Percentiles rank a stretch among this genome's conserved stretches.
phyloP scores from a whole-genome alignment of 1,140 invertebrate genomes.

The Pollicipes pollicipes region DNA sequence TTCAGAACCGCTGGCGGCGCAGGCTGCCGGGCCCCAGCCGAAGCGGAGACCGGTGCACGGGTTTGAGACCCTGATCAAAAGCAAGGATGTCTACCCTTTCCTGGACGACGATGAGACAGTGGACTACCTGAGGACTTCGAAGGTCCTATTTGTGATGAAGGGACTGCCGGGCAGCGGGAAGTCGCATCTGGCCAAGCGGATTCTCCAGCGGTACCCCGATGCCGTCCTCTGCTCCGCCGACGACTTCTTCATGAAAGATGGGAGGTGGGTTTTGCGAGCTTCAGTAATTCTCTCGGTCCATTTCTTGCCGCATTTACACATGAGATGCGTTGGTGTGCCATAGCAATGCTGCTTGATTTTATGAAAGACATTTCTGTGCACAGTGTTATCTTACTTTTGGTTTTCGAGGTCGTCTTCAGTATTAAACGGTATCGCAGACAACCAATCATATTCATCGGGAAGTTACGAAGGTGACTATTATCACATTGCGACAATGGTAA shows the following conservation, averaged over 20 bases:
- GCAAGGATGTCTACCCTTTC: neutral
- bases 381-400: too few relatives aligned
- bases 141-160: conserved; percentile 26
- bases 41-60: neutral
- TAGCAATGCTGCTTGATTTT: too few relatives aligned
- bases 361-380: too few relatives aligned
- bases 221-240: conserved; percentile 26
- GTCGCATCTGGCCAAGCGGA: conserved; percentile 22
- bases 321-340: too few relatives aligned
- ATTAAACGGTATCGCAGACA: too few relatives aligned
- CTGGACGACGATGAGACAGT: neutral
- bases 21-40: neutral
- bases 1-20: too few relatives aligned
- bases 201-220: conserved; percentile 20
- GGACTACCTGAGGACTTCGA: conserved; percentile 1
- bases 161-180: conserved; percentile 29
- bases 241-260: conserved; percentile 24
- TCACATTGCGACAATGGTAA: too few relatives aligned
- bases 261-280: conserved; percentile 18
- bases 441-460: too few relatives aligned
- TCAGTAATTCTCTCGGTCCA: conserved; percentile 2
- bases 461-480: too few relatives aligned
- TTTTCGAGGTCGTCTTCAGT: too few relatives aligned
- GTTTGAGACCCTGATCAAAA: neutral
- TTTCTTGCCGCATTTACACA: conserved; percentile 5